These are phyloP conservation scores for Physocephala rufipes DNA, from an alignment of 2,888 invertebrate genomes.

Conservation along the genomic window DNA sequence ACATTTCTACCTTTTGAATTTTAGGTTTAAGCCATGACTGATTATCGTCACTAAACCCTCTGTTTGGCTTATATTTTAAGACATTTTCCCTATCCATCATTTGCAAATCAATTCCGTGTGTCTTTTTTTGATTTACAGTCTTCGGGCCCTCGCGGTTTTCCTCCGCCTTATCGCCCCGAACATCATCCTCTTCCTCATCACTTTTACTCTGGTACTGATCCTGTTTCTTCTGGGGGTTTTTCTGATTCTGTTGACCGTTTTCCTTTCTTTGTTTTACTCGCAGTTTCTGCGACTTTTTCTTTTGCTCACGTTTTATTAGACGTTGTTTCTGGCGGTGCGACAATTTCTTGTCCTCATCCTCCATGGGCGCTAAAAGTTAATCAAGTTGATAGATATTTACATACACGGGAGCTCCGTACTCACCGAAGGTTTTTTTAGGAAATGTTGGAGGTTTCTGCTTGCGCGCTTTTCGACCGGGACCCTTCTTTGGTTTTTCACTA, in stretches of 20 bases:
- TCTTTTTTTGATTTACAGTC: too few relatives aligned
- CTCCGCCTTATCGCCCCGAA: too few relatives aligned
- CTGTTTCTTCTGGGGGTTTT: conserved; percentile 45
- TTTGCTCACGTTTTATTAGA: conserved; percentile 70
- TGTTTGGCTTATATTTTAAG: conserved; percentile 41
- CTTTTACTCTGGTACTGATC: conserved; percentile 59
- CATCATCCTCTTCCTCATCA: conserved; percentile 51
- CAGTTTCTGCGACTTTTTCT: conserved; percentile 64
- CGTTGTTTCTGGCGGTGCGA: conserved; percentile 78
- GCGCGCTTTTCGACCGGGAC: conserved; percentile 86
- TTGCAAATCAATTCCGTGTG: conserved; percentile 10
- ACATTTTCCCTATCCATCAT: conserved; percentile 39
- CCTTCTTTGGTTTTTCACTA: conserved; percentile 78
- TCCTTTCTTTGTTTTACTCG: conserved; percentile 52
- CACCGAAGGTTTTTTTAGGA: conserved; percentile 60
- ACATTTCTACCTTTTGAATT: conserved; percentile 52
- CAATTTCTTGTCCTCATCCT: conserved; percentile 69
- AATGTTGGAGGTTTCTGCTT: conserved; percentile 83
- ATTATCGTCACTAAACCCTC: conserved; percentile 78
- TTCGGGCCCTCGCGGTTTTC: too few relatives aligned
- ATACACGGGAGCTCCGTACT: conserved; percentile 34
- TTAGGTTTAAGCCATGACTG: conserved; percentile 76
- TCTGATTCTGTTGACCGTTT: conserved; percentile 29
- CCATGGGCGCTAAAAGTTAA: conserved; percentile 61
- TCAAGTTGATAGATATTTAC: not conserved